These are phyloP conservation scores for Lissocephala sabroskyi DNA, from an alignment of 2,888 invertebrate genomes.

Conservation along the genomic window DNA sequence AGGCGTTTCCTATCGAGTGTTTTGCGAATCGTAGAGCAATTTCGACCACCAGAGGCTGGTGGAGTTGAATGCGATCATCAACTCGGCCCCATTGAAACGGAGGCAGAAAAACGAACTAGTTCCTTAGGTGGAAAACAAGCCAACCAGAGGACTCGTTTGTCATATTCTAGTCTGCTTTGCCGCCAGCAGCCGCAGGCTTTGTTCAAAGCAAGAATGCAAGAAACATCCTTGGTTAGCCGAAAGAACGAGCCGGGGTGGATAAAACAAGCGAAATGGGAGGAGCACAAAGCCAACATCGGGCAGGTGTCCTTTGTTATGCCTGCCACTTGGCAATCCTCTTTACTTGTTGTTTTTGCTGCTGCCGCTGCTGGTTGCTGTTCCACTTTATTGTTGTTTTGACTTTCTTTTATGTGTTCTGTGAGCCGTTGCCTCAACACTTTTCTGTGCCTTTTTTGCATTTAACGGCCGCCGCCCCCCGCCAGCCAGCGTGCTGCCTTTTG, in stretches of 20 bases:
- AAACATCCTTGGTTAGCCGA: slow-evolving; percentile 55
- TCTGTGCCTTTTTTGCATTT: slow-evolving; percentile 25
- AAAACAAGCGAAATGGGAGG: slow-evolving; percentile 1
- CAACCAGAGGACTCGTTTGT: too few relatives aligned
- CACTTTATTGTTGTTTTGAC: slow-evolving; percentile 10
- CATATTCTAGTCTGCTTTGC: too few relatives aligned
- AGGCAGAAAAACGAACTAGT: too few relatives aligned
- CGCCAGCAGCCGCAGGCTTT: neutral
- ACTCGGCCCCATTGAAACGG: too few relatives aligned
- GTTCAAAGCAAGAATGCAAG: slow-evolving; percentile 56
- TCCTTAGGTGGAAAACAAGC: too few relatives aligned
- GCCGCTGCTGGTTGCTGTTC: slow-evolving; percentile 4
- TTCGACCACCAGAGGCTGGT: too few relatives aligned
- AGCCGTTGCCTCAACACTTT: slow-evolving; percentile 18
- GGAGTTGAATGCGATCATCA: too few relatives aligned
- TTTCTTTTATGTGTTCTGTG: neutral
- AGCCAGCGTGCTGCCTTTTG: too few relatives aligned
- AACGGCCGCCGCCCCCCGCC: too few relatives aligned
- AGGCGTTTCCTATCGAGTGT: too few relatives aligned
- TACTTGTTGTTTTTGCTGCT: slow-evolving; percentile 23
- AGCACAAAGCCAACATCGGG: slow-evolving; percentile 38
- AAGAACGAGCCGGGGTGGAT: neutral
- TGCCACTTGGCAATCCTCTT: slow-evolving; percentile 63
- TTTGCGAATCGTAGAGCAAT: too few relatives aligned
- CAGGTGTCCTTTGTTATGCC: slow-evolving; percentile 66